Evolutionary conservation across 2,888 invertebrate genomes (phyloP), one percentile per base, ranked within the genome.

Genomic region (Metopia argyrocephala): DNA sequence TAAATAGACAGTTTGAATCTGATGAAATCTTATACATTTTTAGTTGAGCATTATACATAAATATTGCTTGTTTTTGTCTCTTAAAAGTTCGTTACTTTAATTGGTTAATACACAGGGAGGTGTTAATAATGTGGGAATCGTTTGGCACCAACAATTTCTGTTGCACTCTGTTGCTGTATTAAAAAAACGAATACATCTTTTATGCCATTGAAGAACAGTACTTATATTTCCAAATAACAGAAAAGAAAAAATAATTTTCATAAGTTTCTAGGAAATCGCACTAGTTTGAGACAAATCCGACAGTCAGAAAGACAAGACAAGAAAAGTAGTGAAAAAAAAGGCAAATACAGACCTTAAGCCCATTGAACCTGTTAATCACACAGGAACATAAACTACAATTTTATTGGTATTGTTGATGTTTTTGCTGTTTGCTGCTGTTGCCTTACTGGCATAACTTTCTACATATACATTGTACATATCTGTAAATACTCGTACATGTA

Each of bases 61-160:
- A 15, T 15, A 38, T 38, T 38, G 15, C 15, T 38, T 38, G 15
- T 38, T 12, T 1, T 15, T 38, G 38, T 38, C 15, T 12, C 38
- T 12, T 9, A 38, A 12, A 38, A 38, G 38, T 38, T 38, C 38
- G 38, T 38, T 38, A 38, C 38, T 38, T 38, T 15, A 56, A 65
- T 52, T 68, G 56, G 57, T 65, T 27, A 69, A 75, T 65, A 79
- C 64, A 62, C 62, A 62, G 46, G n/a, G 70, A 89, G 86, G 88
- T 87, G 89, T 87, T 87, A 88, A 88, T 87, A 86, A 88, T 88
- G 88, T 87, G 88, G 87, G 86, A 87, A 88, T 87, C 86, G 87
- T 88, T 89, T 89, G 87, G 86, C 89, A 87, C 87, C 86, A 87
- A 84, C 85, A 85, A 83, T 86, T 86, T 87, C 86, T 38, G 38